Conservation (phyloP, 1,140 invertebrate species). For the Zaprionus inermis region DNA sequence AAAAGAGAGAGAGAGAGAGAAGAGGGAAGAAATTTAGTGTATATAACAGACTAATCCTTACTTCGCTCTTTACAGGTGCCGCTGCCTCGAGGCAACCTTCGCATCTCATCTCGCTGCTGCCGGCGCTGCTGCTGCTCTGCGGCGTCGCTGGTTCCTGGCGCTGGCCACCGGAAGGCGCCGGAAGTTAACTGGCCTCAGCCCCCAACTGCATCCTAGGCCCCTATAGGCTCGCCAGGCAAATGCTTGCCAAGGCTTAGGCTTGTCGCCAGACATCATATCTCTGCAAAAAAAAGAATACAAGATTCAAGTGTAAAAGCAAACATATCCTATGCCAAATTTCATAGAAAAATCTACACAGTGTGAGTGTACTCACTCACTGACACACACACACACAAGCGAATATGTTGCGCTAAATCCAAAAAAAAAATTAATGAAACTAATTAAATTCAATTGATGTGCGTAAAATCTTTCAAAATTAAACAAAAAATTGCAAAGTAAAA, state of each 20-base stretch:
- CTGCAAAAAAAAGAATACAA: conserved; percentile 18
- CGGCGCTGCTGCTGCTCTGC: conserved; percentile 50
- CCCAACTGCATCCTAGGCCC: neutral
- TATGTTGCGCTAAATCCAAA: conserved; percentile 41
- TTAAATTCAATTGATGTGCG: conserved; percentile 66
- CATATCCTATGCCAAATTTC: conserved; percentile 82
- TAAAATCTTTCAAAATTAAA: conserved; percentile 50
- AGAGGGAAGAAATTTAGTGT: neutral
- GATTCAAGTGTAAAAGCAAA: conserved; percentile 53
- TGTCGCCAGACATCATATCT: conserved; percentile 14
- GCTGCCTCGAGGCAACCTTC: conserved; percentile 48
- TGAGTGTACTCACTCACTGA: conserved; percentile 18
- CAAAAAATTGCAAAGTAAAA: conserved; percentile 13
- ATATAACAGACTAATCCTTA: conserved; percentile 4
- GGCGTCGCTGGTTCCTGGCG: conserved; percentile 36
- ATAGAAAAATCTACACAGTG: conserved; percentile 66
- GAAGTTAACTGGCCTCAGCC: conserved; percentile 59
- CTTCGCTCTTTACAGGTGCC: conserved; percentile 32
- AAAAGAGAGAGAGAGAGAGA: neutral
- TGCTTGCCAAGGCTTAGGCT: conserved; percentile 2
- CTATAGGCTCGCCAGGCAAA: conserved; percentile 9
- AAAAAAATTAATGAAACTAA: conserved; percentile 31
- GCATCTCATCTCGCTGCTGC: conserved; percentile 41
- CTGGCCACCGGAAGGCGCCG: conserved; percentile 45
- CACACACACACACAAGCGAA: neutral